phyloP scores from a whole-genome alignment of 2,888 invertebrate species.

The Pseudococcus viburni region DNA sequence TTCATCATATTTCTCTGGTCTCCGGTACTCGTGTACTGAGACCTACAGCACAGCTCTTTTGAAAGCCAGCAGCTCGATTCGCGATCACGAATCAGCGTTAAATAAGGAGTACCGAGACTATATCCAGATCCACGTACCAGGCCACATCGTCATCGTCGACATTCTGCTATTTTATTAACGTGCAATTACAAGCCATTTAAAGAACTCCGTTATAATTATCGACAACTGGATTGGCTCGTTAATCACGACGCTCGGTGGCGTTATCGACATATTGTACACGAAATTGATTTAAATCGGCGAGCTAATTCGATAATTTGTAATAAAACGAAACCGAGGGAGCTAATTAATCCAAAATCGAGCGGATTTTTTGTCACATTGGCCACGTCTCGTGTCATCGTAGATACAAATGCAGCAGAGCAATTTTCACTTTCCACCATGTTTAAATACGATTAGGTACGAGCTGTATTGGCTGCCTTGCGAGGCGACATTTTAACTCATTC shows the following conservation, averaged over 20 bases:
- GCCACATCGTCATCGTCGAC: background rate
- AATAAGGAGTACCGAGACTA: too few species aligned
- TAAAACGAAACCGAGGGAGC: background rate
- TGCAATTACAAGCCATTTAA: conserved; percentile 10
- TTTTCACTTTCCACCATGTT: conserved; percentile 3
- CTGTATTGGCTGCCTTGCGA: too few species aligned
- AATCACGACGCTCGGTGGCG: conserved; percentile 13
- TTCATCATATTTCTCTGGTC: too few species aligned
- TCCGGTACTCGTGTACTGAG: too few species aligned
- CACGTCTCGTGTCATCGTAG: background rate
- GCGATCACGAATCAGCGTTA: too few species aligned
- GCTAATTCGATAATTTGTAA: conserved; percentile 37
- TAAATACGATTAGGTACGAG: background rate
- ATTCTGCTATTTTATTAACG: background rate
- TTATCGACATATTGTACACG: background rate
- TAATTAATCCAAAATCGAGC: background rate
- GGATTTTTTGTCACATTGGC: background rate
- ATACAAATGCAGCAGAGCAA: background rate
- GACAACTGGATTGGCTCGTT: conserved; percentile 22
- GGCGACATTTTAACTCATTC: background rate
- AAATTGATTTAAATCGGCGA: conserved; percentile 18
- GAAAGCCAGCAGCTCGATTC: too few species aligned
- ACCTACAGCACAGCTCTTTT: too few species aligned
- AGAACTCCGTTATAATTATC: conserved; percentile 33
- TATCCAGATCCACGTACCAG: background rate